Evolutionary conservation across 2,113 vertebrate genomes (phyloP).

Genomic region (Mugil cephalus): DNA sequence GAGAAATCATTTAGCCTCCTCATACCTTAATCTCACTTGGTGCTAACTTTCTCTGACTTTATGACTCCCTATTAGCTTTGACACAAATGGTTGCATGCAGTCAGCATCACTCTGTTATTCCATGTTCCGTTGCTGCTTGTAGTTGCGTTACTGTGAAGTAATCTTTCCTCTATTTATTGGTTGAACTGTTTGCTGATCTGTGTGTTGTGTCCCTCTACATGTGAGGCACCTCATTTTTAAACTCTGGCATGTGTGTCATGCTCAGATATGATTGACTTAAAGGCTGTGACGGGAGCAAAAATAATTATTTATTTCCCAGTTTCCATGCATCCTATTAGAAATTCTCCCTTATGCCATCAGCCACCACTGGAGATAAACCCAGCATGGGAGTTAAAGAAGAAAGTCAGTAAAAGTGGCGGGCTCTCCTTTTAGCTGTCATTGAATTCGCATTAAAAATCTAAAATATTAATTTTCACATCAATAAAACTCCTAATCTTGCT

Average conservation of each 20-base stretch:
- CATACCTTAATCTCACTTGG: conserved; percentile 11
- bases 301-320: not conserved
- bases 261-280: too few relatives aligned
- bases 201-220: too few relatives aligned
- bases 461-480: not conserved
- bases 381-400: not conserved
- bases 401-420: not conserved
- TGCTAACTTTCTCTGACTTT: not conserved
- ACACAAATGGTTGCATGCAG: not conserved
- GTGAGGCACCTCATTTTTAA: too few relatives aligned
- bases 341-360: not conserved
- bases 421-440: too few relatives aligned
- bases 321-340: fast-evolving
- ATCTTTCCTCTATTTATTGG: too few relatives aligned
- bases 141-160: too few relatives aligned
- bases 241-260: too few relatives aligned
- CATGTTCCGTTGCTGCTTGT: too few relatives aligned
- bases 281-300: not conserved
- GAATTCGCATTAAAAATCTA: not conserved
- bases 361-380: not conserved
- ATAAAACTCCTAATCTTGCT: not conserved
- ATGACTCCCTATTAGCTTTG: not conserved
- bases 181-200: too few relatives aligned
- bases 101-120: not conserved
- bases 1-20: not conserved